Conservation (phyloP, 2,797 vertebrate species). For the Brotula barbata region DNA sequence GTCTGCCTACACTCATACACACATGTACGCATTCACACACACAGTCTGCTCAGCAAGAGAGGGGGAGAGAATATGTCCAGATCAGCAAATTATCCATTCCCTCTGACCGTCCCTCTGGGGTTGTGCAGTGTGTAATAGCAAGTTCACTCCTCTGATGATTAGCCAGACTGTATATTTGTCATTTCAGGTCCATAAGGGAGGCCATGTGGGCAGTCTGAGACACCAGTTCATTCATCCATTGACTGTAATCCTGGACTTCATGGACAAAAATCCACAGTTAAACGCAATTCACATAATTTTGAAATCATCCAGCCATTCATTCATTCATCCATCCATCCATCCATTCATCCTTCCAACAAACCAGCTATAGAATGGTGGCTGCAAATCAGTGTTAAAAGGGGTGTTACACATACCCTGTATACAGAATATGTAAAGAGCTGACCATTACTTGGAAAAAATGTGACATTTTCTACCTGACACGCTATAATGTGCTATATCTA, state of each 20-base stretch:
- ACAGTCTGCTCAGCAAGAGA: constrained; percentile 24
- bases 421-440: neutral
- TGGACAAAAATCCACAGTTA: constrained; percentile 17
- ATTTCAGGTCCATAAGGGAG: constrained; percentile 55
- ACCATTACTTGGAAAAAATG: neutral
- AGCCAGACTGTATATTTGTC: constrained; percentile 65
- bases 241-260: constrained; percentile 39
- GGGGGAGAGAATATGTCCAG: constrained; percentile 60
- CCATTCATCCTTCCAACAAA: no score
- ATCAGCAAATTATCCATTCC: constrained; percentile 75
- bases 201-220: constrained; percentile 45
- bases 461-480: neutral
- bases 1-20: constrained; percentile 23
- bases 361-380: no score
- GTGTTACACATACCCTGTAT: no score
- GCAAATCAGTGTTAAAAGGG: no score
- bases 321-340: no score
- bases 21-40: neutral
- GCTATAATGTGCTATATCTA: no score
- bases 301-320: no score
- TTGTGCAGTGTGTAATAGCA: constrained; percentile 63
- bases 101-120: constrained; percentile 50
- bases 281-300: constrained; percentile 21
- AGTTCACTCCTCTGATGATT: constrained; percentile 62
- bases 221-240: constrained; percentile 57